Evolutionary conservation across 2,797 vertebrate genomes (phyloP).

Genomic region (Sebastes hubbsi): DNA sequence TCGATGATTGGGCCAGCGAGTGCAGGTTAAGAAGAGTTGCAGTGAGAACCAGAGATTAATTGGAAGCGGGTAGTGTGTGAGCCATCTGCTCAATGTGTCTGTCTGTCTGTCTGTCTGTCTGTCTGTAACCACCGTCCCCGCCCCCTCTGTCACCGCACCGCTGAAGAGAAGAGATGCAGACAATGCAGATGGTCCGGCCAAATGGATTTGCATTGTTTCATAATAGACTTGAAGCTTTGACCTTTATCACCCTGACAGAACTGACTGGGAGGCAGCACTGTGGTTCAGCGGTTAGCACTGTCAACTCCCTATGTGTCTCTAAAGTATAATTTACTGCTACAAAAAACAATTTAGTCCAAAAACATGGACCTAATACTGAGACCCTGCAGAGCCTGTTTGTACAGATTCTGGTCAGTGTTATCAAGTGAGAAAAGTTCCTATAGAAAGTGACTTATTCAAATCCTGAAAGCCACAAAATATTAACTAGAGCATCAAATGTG

Average conservation of each 20-base stretch:
- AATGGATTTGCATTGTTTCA: slow-evolving; percentile 42
- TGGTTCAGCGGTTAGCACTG: background rate
- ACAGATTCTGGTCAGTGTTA: background rate
- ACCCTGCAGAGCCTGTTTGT: background rate
- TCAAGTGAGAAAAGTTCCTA: background rate
- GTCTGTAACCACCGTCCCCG: slow-evolving; percentile 12
- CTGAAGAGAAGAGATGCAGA: slow-evolving; percentile 25
- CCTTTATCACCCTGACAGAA: slow-evolving; percentile 17
- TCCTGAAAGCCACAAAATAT: background rate
- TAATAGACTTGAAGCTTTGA: slow-evolving; percentile 40
- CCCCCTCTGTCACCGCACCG: slow-evolving; percentile 26
- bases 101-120: slow-evolving; percentile 37
- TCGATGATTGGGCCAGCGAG: slow-evolving; percentile 87
- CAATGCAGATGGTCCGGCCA: slow-evolving; percentile 50
- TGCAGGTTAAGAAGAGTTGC: slow-evolving; percentile 91
- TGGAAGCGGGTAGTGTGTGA: slow-evolving; percentile 81
- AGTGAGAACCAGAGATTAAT: slow-evolving; percentile 93
- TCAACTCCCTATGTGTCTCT: background rate
- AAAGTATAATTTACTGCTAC: background rate
- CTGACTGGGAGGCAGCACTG: background rate
- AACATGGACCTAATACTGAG: background rate
- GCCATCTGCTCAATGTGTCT: slow-evolving; percentile 64
- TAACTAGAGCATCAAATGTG: no score
- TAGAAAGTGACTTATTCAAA: background rate
- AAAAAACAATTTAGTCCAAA: background rate